Percentiles rank a stretch among this genome's conserved stretches.
These are phyloP conservation scores for Zootoca vivipara DNA, from an alignment of 2,113 vertebrate genomes.

Conservation along the genomic window DNA sequence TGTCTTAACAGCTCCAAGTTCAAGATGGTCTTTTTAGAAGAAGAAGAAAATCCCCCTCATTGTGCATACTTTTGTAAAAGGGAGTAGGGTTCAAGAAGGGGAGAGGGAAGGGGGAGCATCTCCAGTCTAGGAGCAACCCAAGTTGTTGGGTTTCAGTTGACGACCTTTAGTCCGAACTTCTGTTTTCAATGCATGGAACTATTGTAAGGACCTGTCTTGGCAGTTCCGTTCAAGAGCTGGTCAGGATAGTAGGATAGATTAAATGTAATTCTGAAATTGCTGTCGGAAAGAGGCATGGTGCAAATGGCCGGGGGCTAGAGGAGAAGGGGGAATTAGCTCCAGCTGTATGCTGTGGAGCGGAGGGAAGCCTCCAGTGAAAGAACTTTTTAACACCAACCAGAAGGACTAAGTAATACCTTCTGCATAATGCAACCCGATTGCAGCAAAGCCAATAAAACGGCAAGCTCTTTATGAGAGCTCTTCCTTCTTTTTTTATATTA, in stretches of 20 bases:
- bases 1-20: constrained; percentile 61
- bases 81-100: constrained; percentile 70
- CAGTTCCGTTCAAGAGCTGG: constrained; percentile 62
- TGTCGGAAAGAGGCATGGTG: constrained; percentile 66
- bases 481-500: constrained; percentile 54
- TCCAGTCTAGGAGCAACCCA: constrained; percentile 58
- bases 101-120: constrained; percentile 47
- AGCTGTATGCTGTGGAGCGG: constrained; percentile 57
- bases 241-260: constrained; percentile 65
- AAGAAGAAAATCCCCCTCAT: constrained; percentile 35
- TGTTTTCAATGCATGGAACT: constrained; percentile 61
- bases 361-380: constrained; percentile 57
- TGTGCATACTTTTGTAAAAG: constrained; percentile 69
- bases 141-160: constrained; percentile 66
- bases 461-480: constrained; percentile 51
- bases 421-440: constrained; percentile 56
- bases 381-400: constrained; percentile 47
- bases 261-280: constrained; percentile 68
- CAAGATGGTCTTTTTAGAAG: constrained; percentile 20
- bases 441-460: constrained; percentile 47
- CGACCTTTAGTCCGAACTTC: constrained; percentile 66
- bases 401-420: constrained; percentile 60
- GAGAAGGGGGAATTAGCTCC: constrained; percentile 59
- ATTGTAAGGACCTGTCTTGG: constrained; percentile 65
- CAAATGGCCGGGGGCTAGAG: constrained; percentile 69